These are phyloP conservation scores for Helicoverpa zea DNA, from an alignment of 1,140 invertebrate genomes.

Conservation along the genomic window DNA sequence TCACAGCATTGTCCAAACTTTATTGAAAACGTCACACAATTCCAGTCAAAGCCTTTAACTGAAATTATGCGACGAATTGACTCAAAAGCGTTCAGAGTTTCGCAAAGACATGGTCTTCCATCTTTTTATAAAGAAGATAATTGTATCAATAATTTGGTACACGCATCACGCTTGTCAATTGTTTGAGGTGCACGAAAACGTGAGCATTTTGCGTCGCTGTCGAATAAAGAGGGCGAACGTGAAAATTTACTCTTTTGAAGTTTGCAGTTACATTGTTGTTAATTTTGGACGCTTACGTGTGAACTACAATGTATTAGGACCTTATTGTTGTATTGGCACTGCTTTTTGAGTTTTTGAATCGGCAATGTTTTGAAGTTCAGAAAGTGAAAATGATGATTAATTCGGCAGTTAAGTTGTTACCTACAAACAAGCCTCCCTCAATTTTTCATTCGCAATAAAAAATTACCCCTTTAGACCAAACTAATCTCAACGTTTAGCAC, in stretches of 20 bases:
- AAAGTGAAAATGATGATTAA: too few relatives aligned
- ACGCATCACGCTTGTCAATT: conserved; percentile 18
- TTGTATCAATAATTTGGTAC: conserved; percentile 6
- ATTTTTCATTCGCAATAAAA: too few relatives aligned
- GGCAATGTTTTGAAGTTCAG: too few relatives aligned
- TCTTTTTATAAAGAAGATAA: conserved; percentile 8
- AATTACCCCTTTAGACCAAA: too few relatives aligned
- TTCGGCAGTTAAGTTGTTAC: background rate
- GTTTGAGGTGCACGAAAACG: conserved; percentile 34
- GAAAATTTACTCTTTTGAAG: conserved; percentile 13
- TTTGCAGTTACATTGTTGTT: conserved; percentile 19
- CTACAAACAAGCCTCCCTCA: background rate
- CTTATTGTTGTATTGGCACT: too few relatives aligned
- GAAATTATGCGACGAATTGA: too few relatives aligned
- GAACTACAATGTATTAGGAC: too few relatives aligned
- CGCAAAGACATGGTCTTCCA: conserved; percentile 23
- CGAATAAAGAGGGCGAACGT: conserved; percentile 34
- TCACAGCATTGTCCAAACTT: too few relatives aligned
- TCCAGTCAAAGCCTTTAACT: background rate
- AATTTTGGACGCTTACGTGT: background rate
- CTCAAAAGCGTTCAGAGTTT: background rate
- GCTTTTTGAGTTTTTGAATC: too few relatives aligned
- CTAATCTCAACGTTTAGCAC: background rate
- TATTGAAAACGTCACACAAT: background rate
- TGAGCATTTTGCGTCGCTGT: background rate